Conservation (phyloP, 92 coral and sea anemone genomes). For the Zoanthus gigantus region DNA sequence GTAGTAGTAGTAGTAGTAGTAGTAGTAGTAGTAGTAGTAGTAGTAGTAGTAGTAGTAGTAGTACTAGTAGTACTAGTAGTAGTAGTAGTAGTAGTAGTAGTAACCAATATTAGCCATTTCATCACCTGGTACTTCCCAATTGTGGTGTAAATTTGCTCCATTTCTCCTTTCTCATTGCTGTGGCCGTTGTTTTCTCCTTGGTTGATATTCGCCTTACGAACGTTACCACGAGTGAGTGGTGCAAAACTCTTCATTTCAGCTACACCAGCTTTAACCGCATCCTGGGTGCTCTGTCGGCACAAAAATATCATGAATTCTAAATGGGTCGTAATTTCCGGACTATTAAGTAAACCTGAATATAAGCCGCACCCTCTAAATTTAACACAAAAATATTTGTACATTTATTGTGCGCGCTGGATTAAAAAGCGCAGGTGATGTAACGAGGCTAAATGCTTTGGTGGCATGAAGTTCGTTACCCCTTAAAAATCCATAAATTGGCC, state of each 20-base stretch:
- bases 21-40: not conserved
- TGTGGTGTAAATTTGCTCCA: slow-evolving; percentile 68
- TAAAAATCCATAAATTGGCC: too few relatives aligned
- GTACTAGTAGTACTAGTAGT: not conserved
- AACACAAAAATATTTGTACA: too few relatives aligned
- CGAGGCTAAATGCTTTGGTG: too few relatives aligned
- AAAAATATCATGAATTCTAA: too few relatives aligned
- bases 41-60: not conserved
- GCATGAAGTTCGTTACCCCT: too few relatives aligned
- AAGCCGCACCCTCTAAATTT: too few relatives aligned
- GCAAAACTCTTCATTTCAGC: slow-evolving; percentile 45
- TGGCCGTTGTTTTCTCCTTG: slow-evolving; percentile 19
- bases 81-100: not conserved
- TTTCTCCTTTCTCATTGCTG: not conserved
- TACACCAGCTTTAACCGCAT: slow-evolving; percentile 4
- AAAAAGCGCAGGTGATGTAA: too few relatives aligned
- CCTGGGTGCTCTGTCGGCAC: not conserved
- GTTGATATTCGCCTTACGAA: slow-evolving; percentile 16
- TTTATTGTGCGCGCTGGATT: too few relatives aligned
- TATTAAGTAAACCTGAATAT: too few relatives aligned
- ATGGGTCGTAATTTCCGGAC: too few relatives aligned
- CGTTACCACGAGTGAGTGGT: slow-evolving; percentile 36
- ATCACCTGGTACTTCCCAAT: slow-evolving; percentile 79
- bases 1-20: not conserved
- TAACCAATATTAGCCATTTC: not conserved